Conservation (phyloP, 2,888 invertebrate genomes). For the Cynaeus angustus region DNA sequence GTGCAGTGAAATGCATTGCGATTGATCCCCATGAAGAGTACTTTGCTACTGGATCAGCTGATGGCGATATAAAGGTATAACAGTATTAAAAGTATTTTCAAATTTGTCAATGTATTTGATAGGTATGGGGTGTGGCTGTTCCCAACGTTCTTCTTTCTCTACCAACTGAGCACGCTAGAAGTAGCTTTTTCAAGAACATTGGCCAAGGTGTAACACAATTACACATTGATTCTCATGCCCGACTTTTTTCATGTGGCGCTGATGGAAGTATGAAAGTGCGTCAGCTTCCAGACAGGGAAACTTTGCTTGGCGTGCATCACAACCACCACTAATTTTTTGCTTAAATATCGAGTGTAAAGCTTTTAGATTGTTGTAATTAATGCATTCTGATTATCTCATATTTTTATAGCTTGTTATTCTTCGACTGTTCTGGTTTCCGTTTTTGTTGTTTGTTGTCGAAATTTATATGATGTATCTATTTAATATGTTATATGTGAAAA, state of each 20-base stretch:
- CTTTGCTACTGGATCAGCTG: conserved; percentile 96
- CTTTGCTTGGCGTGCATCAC: conserved; percentile 62
- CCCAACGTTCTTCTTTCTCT: conserved; percentile 91
- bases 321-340: conserved; percentile 35
- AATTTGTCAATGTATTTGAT: conserved; percentile 57
- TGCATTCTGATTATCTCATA: conserved; percentile 33
- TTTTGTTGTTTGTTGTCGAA: conserved; percentile 38
- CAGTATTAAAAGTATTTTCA: not conserved
- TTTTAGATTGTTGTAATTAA: conserved; percentile 28
- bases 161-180: conserved; percentile 95
- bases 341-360: conserved; percentile 27
- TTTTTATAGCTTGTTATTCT: conserved; percentile 41
- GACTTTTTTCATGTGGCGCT: conserved; percentile 98
- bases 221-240: conserved; percentile 89
- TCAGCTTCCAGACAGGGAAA: conserved; percentile 88
- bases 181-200: conserved; percentile 97
- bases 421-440: conserved; percentile 27
- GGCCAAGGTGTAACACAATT: conserved; percentile 98
- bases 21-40: conserved; percentile 96
- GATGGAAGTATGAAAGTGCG: conserved; percentile 99
- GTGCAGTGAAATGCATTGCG: conserved; percentile 94
- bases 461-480: conserved; percentile 28
- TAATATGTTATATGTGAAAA: conserved; percentile 33
- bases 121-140: conserved; percentile 95
- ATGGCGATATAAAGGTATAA: conserved; percentile 91